Conservation (phyloP, 2,797 vertebrate species). For the Melanotaenia nigrans region DNA sequence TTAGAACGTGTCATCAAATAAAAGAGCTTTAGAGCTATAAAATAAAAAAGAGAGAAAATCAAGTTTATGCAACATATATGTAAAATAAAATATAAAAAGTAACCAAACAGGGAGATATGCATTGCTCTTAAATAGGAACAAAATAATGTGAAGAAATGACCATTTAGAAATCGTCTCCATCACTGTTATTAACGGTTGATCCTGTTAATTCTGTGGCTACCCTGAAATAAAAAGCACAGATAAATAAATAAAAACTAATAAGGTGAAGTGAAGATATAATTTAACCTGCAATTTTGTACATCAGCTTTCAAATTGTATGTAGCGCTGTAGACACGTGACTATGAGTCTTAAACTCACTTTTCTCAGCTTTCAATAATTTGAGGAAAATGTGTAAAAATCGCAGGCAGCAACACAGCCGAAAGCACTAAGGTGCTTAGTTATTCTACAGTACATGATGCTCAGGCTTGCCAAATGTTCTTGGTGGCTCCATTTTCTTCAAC, state of each 20-base stretch:
- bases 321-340: too few species aligned
- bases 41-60: too few species aligned
- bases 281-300: not conserved
- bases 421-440: not conserved
- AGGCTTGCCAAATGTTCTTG: conserved; percentile 25
- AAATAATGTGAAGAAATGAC: not conserved
- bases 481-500: conserved; percentile 25
- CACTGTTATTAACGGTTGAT: not conserved
- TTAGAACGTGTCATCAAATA: not conserved
- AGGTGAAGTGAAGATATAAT: not conserved
- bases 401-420: not conserved
- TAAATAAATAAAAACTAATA: not conserved
- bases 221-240: not conserved
- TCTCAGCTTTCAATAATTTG: not conserved
- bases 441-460: conserved; percentile 15
- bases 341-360: too few species aligned
- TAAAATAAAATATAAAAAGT: not conserved
- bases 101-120: not conserved
- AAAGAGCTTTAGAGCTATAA: not conserved
- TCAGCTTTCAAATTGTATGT: not conserved
- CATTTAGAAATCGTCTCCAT: conserved; percentile 7
- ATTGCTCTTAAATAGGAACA: not conserved
- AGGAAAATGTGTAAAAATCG: not conserved
- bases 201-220: not conserved
- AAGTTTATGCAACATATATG: too few species aligned